Evolutionary conservation across 1,140 invertebrate species (phyloP), one percentile per base, ranked within the genome.

Genomic region (Stegodyphus dumicola): DNA sequence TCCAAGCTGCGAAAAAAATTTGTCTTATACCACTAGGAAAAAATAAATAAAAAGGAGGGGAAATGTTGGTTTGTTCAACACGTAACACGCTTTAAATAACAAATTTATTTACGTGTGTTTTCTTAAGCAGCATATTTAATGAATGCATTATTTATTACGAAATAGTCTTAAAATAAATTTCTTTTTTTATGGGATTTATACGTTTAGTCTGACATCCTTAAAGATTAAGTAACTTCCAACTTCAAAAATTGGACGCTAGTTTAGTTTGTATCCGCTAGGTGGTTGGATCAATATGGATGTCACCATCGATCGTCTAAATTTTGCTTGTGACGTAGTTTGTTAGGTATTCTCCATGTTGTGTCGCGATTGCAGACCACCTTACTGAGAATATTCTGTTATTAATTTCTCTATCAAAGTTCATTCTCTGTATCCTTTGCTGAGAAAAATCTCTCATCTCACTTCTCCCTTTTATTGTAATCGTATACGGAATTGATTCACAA

Each of bases 331-430:
- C 79, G 79, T 83, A 74, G 33, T 74, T 70, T 18, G 7, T 33
- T 11, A 1, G 7, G 69, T 60, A 73, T 79, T 83, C 79, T 83
- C 79, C 79, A 83, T 83, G 79, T 83, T 83, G 79, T 75, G 18
- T 18, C 67, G 56, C 56, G 33, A 53, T 66, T 66, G 70, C 18
- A 64, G 54, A 49, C 56, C 18, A 56, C 7, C 48, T 49, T 70
- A 51, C 66, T 54, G 49, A 77, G n/a, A 54, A 65, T 11, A 13
- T 48, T 51, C 17, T 70, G 13, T 54, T 54, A 67, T 15, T 69
- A 52, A 73, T 52, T 60, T 73, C 6, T 49, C 33, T 6, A 67
- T 76, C 15, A 70, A 6, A 48, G 9, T 48, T 70, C 48, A 48
- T 48, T 49, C 7, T 7, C 33, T 7, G 17, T 70, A 70, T 70